Conservation (phyloP, 2,113 vertebrate species). For the Panthera uncia region DNA sequence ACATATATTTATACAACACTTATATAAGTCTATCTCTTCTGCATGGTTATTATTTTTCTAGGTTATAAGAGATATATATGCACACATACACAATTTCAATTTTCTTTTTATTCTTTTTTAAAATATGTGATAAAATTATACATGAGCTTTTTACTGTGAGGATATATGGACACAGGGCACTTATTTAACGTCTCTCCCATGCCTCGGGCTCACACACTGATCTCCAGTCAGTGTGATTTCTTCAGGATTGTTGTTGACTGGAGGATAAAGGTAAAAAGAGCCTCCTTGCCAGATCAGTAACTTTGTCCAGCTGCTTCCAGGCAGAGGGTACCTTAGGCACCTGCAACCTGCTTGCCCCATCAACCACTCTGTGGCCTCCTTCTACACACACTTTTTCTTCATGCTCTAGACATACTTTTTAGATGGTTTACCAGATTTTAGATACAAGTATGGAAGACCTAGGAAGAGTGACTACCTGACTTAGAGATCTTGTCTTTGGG, state of each 20-base stretch:
- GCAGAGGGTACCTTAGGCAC: neutral
- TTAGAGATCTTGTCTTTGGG: neutral
- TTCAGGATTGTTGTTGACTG: neutral
- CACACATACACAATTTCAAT: neutral
- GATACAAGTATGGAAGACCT: neutral
- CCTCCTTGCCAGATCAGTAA: neutral
- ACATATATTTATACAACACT: slow-evolving; percentile 4
- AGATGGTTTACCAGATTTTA: neutral
- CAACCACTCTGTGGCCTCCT: neutral
- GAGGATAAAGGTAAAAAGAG: neutral
- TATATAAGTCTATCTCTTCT: neutral
- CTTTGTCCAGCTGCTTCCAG: neutral
- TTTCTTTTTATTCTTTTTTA: neutral
- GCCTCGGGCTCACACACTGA: neutral
- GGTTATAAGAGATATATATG: neutral
- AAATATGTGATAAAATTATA: neutral
- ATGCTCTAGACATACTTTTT: neutral
- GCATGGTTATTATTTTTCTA: neutral
- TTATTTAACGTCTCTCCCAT: no score
- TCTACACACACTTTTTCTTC: neutral
- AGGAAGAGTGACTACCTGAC: neutral
- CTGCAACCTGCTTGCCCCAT: neutral
- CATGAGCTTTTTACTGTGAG: neutral
- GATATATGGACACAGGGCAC: neutral
- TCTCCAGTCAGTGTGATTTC: neutral